A percentile compares a stretch with the other conserved stretches of the same genome.
phyloP scores from a whole-genome alignment of 2,113 vertebrate genomes.

The Salvator merianae region DNA sequence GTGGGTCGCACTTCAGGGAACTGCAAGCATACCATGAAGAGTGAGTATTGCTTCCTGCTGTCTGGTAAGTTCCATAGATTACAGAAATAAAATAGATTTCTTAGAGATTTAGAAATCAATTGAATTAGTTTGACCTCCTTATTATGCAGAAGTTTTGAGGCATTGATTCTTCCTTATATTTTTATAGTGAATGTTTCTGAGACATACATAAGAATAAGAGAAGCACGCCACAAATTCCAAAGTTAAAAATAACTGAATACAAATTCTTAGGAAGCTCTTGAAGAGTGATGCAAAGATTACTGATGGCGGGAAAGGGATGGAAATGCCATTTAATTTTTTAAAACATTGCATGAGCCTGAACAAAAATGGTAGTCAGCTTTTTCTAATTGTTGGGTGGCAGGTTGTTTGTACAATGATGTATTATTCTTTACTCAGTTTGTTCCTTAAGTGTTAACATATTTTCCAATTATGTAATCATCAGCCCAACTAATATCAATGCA shows the following conservation, averaged over 20 bases:
- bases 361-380: no score
- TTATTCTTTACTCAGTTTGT: neutral
- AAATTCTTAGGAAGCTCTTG: neutral
- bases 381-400: no score
- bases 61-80: neutral
- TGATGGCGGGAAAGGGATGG: neutral
- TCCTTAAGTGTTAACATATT: neutral
- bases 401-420: no score
- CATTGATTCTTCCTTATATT: neutral
- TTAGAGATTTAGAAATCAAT: neutral
- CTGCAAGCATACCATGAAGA: no score
- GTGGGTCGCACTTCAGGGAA: no score
- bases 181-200: neutral
- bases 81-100: neutral
- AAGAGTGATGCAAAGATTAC: neutral
- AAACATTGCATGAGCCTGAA: no score
- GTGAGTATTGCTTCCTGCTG: no score
- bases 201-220: neutral
- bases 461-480: no score
- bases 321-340: no score
- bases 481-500: no score
- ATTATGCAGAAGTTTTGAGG: neutral
- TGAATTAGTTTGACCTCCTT: neutral
- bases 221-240: neutral
- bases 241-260: neutral